phyloP scores from a whole-genome alignment of 2,888 invertebrate genomes.

The Anthoptus insignis region DNA sequence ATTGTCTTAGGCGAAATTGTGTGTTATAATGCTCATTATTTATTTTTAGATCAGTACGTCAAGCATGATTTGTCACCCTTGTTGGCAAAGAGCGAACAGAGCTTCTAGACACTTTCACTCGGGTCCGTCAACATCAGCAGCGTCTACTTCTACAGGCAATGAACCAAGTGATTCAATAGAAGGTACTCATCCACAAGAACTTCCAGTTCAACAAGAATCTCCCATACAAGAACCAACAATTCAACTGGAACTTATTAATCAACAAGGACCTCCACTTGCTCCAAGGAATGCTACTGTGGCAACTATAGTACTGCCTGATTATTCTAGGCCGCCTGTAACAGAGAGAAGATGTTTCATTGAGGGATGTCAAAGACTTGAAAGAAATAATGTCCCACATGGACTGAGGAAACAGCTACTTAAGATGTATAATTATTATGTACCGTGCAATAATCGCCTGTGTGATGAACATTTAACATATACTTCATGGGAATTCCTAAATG shows the following conservation, averaged over 20 bases:
- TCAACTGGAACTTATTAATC: neutral
- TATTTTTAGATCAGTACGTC: neutral
- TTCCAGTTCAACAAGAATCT: neutral
- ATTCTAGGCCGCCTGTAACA: neutral
- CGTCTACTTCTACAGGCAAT: neutral
- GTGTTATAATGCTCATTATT: neutral
- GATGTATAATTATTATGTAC: constrained; percentile 1
- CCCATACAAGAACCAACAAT: neutral
- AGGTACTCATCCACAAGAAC: too few relatives aligned
- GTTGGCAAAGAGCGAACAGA: neutral
- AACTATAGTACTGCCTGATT: neutral
- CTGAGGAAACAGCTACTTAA: neutral
- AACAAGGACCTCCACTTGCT: neutral
- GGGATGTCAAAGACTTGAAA: neutral
- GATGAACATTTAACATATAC: neutral
- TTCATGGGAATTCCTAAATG: neutral
- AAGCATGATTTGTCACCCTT: neutral
- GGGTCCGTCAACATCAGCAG: neutral
- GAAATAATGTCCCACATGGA: neutral
- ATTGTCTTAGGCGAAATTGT: neutral
- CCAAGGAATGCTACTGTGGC: neutral
- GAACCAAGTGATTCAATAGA: neutral
- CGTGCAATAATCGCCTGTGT: neutral
- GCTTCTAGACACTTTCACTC: neutral
- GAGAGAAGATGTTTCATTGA: constrained; percentile 6